phyloP scores from a whole-genome alignment of 2,888 invertebrate species.

The Gymnosoma rotundatum region DNA sequence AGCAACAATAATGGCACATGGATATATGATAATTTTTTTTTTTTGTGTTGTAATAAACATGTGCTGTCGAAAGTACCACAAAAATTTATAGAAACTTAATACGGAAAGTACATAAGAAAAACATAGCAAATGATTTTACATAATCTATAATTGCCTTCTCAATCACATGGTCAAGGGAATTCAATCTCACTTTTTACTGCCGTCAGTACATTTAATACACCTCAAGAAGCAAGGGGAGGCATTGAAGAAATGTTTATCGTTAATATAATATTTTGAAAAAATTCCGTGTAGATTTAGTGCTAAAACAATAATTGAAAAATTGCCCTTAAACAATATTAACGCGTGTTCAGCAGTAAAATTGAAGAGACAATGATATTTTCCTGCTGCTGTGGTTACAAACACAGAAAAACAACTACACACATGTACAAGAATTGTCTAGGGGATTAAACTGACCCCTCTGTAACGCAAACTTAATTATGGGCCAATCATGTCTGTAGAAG shows the following conservation, averaged over 20 bases:
- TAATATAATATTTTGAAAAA: not conserved
- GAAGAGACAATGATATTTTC: slow-evolving; percentile 48
- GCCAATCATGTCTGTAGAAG: slow-evolving; percentile 16
- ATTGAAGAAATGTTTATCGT: slow-evolving; percentile 1
- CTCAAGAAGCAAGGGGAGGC: slow-evolving; percentile 17
- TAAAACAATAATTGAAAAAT: slow-evolving; percentile 66
- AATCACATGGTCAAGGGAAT: slow-evolving; percentile 75
- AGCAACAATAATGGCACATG: slow-evolving; percentile 61
- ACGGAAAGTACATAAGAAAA: slow-evolving; percentile 47
- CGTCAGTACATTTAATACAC: slow-evolving; percentile 17
- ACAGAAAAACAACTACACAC: slow-evolving; percentile 5
- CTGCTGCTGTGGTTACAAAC: slow-evolving; percentile 34
- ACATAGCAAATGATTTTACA: slow-evolving; percentile 76
- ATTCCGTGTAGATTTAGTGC: slow-evolving; percentile 18
- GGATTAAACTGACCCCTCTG: slow-evolving; percentile 34
- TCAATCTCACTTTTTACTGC: slow-evolving; percentile 37
- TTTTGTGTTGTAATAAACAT: slow-evolving; percentile 39
- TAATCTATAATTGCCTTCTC: slow-evolving; percentile 79
- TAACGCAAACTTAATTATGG: slow-evolving; percentile 48
- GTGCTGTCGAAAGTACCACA: slow-evolving; percentile 23
- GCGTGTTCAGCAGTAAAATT: not conserved
- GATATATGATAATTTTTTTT: slow-evolving; percentile 73
- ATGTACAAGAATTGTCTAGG: slow-evolving; percentile 39
- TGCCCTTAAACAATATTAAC: slow-evolving; percentile 51
- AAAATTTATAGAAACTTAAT: slow-evolving; percentile 66